Evolutionary conservation across 2,113 vertebrate species (phyloP).

Genomic region (Oceanites oceanicus): DNA sequence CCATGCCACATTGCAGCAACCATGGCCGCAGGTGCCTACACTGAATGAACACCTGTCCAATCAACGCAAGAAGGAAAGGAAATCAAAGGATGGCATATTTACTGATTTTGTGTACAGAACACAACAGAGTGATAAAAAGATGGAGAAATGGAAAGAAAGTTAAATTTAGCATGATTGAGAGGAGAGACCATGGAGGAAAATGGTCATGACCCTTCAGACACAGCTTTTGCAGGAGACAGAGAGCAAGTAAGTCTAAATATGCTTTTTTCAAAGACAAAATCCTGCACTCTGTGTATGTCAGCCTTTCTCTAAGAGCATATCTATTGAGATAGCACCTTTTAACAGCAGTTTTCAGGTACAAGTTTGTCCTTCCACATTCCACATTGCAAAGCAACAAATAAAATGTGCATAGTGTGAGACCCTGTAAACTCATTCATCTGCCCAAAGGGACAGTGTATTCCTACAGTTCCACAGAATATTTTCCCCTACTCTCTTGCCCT

Average conservation of each 20-base stretch:
- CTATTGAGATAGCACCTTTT: background rate
- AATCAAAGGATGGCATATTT: background rate
- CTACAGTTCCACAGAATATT: background rate
- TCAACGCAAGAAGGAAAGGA: background rate
- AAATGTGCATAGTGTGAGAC: background rate
- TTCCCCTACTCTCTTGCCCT: background rate
- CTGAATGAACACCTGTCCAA: background rate
- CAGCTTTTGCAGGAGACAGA: background rate
- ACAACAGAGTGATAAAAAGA: background rate
- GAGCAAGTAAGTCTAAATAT: background rate
- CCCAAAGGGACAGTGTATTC: background rate
- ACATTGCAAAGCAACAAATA: background rate
- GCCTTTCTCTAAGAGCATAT: rapidly evolving
- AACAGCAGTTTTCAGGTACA: background rate
- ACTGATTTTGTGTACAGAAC: background rate
- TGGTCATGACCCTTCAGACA: background rate
- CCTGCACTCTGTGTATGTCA: background rate
- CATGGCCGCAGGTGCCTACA: background rate
- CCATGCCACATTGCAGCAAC: background rate
- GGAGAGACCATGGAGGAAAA: background rate
- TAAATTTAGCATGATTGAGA: background rate
- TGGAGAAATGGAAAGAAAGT: background rate
- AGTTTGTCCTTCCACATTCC: background rate
- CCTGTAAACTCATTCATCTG: background rate
- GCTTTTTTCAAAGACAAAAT: background rate